Conservation (phyloP, 2,113 vertebrate genomes). For the Paratilapia polleni region DNA sequence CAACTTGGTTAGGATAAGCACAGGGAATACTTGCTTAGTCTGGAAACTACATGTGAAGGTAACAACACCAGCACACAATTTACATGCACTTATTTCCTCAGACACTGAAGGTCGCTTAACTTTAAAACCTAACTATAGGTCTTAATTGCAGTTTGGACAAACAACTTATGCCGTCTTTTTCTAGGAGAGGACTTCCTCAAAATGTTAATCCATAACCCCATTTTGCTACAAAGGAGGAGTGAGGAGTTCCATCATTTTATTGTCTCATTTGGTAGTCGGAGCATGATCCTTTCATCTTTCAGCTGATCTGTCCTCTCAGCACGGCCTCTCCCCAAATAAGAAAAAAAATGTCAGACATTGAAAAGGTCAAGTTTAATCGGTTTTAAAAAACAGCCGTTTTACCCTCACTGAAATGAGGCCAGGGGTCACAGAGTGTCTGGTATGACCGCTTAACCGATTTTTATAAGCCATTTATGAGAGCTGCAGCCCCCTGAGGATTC, state of each 20-base stretch:
- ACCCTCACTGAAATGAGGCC: constrained; percentile 62
- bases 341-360: constrained; percentile 32
- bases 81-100: neutral
- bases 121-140: neutral
- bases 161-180: neutral
- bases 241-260: constrained; percentile 3
- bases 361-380: constrained; percentile 77
- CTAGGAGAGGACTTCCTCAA: neutral
- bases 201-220: constrained; percentile 2
- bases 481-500: constrained; percentile 27
- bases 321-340: constrained; percentile 49
- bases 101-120: neutral
- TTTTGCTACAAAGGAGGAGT: neutral
- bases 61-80: neutral
- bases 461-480: constrained; percentile 70
- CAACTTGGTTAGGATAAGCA: neutral
- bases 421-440: constrained; percentile 53
- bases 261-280: constrained; percentile 37
- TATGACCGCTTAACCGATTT: constrained; percentile 64
- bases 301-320: constrained; percentile 46
- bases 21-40: neutral
- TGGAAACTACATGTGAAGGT: neutral
- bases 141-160: neutral
- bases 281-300: constrained; percentile 44
- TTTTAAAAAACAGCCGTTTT: constrained; percentile 33